Evolutionary conservation across 1,140 invertebrate genomes (phyloP).

Genomic region (Drosophila melanica): DNA sequence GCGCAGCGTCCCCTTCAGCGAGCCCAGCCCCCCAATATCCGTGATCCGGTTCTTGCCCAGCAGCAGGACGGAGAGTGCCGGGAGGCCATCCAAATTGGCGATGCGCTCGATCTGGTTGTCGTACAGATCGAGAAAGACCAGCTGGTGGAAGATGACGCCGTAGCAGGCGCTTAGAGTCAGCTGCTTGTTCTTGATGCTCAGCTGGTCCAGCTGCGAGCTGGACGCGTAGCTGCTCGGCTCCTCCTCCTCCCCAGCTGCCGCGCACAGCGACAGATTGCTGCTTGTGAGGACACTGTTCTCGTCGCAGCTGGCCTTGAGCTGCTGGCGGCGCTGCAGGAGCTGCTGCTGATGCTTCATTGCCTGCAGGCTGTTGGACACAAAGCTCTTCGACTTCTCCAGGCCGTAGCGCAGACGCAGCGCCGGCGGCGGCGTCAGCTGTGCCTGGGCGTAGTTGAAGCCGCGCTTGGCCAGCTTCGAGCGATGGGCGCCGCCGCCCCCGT

Average conservation of each 20-base stretch:
- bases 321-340: constrained; percentile 53
- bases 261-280: constrained; percentile 55
- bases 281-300: constrained; percentile 41
- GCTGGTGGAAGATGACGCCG: constrained; percentile 87
- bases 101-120: constrained; percentile 96
- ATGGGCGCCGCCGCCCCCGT: constrained; percentile 44
- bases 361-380: constrained; percentile 71
- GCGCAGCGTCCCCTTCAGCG: constrained; percentile 71
- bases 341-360: constrained; percentile 76
- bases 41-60: constrained; percentile 93
- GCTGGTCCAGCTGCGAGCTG: constrained; percentile 50
- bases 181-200: constrained; percentile 80
- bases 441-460: constrained; percentile 85
- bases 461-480: constrained; percentile 63
- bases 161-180: constrained; percentile 67
- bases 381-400: constrained; percentile 80
- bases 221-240: constrained; percentile 30
- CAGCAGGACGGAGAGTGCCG: constrained; percentile 92
- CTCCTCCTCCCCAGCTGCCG: constrained; percentile 50
- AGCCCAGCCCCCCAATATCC: constrained; percentile 82
- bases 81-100: constrained; percentile 89
- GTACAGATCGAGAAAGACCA: constrained; percentile 96
- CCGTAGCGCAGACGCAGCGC: constrained; percentile 62
- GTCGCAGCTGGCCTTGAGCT: constrained; percentile 45
- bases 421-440: constrained; percentile 51